phyloP scores from a whole-genome alignment of 1,140 invertebrate species.

The Pogonomyrmex barbatus region DNA sequence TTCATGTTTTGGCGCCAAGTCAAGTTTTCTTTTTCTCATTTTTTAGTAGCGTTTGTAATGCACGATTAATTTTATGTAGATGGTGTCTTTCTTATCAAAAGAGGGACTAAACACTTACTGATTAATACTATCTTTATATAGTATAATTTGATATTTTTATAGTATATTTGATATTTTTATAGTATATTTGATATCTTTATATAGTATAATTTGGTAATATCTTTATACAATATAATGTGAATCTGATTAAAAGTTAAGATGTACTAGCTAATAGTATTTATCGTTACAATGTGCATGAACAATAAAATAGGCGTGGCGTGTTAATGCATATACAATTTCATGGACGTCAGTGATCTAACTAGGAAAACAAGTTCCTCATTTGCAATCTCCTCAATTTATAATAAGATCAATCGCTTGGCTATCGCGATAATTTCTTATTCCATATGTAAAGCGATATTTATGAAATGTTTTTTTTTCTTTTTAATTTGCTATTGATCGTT shows the following conservation, averaged over 20 bases:
- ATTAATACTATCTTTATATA: too few species aligned
- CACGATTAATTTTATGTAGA: not conserved
- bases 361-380: slow-evolving; percentile 78
- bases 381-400: slow-evolving; percentile 64
- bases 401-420: slow-evolving; percentile 28
- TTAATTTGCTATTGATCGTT: not conserved
- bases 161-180: too few species aligned
- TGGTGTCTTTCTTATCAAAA: not conserved
- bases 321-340: slow-evolving; percentile 65
- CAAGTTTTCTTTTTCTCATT: not conserved
- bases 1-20: not conserved
- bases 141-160: too few species aligned
- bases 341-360: slow-evolving; percentile 73
- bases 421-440: slow-evolving; percentile 9
- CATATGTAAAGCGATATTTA: slow-evolving; percentile 16
- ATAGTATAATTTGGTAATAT: too few species aligned
- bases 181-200: too few species aligned
- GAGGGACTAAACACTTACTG: not conserved
- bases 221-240: not conserved
- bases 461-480: slow-evolving; percentile 17
- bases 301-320: slow-evolving; percentile 72
- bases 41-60: not conserved
- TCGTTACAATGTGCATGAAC: slow-evolving; percentile 46
- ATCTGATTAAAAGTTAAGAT: not conserved
- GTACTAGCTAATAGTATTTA: slow-evolving; percentile 63